Evolutionary conservation across 2,888 invertebrate genomes (phyloP), one percentile per base, ranked within the genome.

Genomic region (Eucriotettix oculatus): DNA sequence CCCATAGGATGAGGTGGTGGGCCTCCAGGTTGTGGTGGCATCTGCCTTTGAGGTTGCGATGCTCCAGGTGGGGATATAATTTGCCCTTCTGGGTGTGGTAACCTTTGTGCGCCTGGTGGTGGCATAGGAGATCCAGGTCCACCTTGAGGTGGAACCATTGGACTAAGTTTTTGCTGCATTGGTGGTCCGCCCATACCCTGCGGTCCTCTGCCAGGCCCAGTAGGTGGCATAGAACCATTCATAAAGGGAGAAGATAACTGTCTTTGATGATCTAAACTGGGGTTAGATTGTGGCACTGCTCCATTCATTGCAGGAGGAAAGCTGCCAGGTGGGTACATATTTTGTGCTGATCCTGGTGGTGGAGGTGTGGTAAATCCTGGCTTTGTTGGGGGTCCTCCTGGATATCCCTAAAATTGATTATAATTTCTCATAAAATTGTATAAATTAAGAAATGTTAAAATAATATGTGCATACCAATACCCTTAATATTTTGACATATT

Each of bases 11-110:
- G 11, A 10, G n/a, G 41, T 40, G 53, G 40, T 16, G 54, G 16
- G 12, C 59, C 54, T 9, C 42, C 29, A 11, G 54, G 42, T 10
- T 42, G 59, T 66, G 70, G 69, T 59, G 59, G 57, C 40, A 52
- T 55, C 17, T 63, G 58, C 12, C 58, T 48, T 61, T 66, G 68
- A 65, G 66, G 44, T 48, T 52, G 63, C 29, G 60, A 59, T 48
- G 62, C 59, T 56, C 58, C 55, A 53, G 52, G 58, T 44, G 48
- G 59, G 52, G 57, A 60, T 9, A 61, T 61, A 29, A 29, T 29
- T 29, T 29, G 29, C 16, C 58, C 61, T 41, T 60, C 61, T 12
- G 63, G 63, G 10, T 62, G 61, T 29, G 65, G 62, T 42, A 61
- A 61, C 7, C 58, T 58, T 43, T 65, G 66, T n/a, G 60, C 58